Evolutionary conservation across 23 tunicate genomes (phyloP), one percentile per base, ranked within the genome.

Genomic region (Styela clava): DNA sequence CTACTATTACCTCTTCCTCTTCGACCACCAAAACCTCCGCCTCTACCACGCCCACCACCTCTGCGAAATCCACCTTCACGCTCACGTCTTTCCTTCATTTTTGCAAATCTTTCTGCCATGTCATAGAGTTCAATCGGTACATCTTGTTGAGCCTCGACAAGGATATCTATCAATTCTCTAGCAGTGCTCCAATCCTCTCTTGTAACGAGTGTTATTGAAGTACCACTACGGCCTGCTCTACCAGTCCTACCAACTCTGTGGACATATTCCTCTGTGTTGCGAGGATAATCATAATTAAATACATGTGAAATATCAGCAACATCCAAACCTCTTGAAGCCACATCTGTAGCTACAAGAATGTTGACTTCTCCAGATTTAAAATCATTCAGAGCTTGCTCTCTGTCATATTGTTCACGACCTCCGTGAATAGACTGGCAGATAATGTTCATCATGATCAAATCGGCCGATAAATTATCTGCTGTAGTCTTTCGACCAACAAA

Each of bases 241-340:
- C 99, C 99, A 21, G 99, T 96, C 35, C 99, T 67, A 24, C 99
- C 99, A 27, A 96, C 92, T 29, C 99, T 52, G 71, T 96, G 99
- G 16, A 91, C 97, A 73, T 96, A 91, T 52, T 96, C 99, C 35
- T 96, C 99, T 1, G 89, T 91, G 85, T 96, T 96, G 24, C 89
- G 89, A 19, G 99, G 97, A 61, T 87, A 84, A 68, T 96, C 99
- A 52, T 79, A 91, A 78, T 91, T 91, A 87, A 96, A 65, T 19
- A 96, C 99, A 74, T 96, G 99, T 21, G 99, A 87, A 2, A 96
- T 78, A 64, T 96, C 99, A 19, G 85, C 77, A 28, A 96, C 97
- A 56, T 96, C 99, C 2, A 96, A 70, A 52, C 99, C 99, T 63
- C 99, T 97, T 24, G 95, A 92, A 1, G 97, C 99, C 1, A 96